phyloP scores from a whole-genome alignment of 2,797 vertebrate genomes.

The Clarias platycephalus region DNA sequence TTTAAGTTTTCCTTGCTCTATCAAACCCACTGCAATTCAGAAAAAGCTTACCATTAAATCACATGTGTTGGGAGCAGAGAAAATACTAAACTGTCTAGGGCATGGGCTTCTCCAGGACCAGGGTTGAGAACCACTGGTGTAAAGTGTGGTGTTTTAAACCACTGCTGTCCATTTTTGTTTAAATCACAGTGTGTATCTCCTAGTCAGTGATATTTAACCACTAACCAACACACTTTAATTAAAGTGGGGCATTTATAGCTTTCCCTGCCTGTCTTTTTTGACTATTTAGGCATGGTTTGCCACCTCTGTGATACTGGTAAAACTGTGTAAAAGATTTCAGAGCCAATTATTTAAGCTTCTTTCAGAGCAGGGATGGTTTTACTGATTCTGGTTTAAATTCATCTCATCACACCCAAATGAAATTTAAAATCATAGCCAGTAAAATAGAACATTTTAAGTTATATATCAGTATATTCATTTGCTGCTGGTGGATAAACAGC shows the following conservation, averaged over 20 bases:
- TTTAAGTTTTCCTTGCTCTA: no score
- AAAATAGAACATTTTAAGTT: neutral
- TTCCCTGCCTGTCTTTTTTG: neutral
- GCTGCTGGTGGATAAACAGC: neutral
- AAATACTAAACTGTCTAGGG: no score
- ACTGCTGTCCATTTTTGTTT: constrained; percentile 1
- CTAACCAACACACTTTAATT: constrained; percentile 11
- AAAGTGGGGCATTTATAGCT: neutral
- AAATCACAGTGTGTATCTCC: neutral
- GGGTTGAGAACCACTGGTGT: no score
- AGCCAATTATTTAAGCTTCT: constrained; percentile 16
- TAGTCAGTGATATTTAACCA: constrained; percentile 32
- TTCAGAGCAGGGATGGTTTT: neutral
- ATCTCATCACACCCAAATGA: neutral
- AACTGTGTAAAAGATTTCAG: constrained; percentile 9
- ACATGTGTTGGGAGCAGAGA: no score
- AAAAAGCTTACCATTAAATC: no score
- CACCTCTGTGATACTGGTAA: neutral
- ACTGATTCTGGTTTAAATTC: neutral
- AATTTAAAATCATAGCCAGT: constrained; percentile 1
- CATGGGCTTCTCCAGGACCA: no score
- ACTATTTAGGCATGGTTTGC: constrained; percentile 8
- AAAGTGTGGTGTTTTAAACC: constrained; percentile 15
- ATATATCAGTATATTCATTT: neutral
- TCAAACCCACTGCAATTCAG: no score